phyloP scores from a whole-genome alignment of 1,140 invertebrate species.

The Plodia interpunctella region DNA sequence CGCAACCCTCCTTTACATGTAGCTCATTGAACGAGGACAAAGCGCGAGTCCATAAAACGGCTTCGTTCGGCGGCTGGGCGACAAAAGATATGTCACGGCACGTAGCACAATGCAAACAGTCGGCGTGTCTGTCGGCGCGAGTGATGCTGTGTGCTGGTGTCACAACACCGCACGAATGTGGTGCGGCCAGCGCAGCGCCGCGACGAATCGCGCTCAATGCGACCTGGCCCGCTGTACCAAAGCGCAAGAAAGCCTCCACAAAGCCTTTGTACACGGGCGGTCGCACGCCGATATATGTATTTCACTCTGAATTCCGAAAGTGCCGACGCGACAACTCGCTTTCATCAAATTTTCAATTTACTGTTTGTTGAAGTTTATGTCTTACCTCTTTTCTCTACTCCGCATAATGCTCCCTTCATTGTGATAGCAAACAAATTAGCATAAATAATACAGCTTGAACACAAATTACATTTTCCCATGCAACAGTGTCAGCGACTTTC shows the following conservation, averaged over 20 bases:
- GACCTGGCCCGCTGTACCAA: constrained; percentile 26
- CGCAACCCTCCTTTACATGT: constrained; percentile 36
- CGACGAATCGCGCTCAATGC: constrained; percentile 60
- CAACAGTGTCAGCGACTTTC: not conserved
- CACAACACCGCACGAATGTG: constrained; percentile 50
- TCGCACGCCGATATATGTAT: constrained; percentile 17
- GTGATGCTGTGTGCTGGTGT: constrained; percentile 47
- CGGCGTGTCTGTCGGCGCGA: constrained; percentile 58
- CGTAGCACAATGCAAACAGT: constrained; percentile 70
- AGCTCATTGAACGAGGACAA: constrained; percentile 41
- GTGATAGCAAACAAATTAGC: not conserved
- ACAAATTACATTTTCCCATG: not conserved
- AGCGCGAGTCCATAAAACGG: constrained; percentile 49
- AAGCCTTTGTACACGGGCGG: constrained; percentile 51
- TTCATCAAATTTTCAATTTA: constrained; percentile 2
- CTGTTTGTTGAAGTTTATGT: not conserved
- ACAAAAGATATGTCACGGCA: constrained; percentile 69
- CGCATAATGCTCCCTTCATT: not conserved
- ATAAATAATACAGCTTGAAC: not conserved
- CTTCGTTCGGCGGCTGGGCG: constrained; percentile 37
- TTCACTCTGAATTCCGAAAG: constrained; percentile 3
- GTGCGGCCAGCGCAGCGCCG: constrained; percentile 37
- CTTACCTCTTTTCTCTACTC: not conserved
- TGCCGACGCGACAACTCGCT: not conserved
- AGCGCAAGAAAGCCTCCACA: constrained; percentile 37